Percentiles rank a stretch among this genome's conserved stretches.
Conservation (phyloP, 2,797 vertebrate genomes). For the Microchirus variegatus region DNA sequence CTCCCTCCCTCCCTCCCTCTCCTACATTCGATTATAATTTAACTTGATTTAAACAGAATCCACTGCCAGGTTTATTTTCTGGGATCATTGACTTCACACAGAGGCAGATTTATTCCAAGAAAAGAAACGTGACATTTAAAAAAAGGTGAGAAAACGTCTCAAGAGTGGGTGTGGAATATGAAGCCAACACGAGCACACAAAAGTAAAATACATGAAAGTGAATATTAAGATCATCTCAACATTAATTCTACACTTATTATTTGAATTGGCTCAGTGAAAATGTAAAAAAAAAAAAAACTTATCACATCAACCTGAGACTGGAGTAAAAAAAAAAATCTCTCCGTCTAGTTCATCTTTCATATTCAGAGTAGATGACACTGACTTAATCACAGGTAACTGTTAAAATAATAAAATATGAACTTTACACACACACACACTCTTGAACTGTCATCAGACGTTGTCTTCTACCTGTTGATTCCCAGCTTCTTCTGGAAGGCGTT, state of each 20-base stretch:
- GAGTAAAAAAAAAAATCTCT: too few species aligned
- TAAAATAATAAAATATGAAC: background rate
- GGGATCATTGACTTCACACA: slow-evolving; percentile 11
- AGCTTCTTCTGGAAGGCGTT: slow-evolving; percentile 88
- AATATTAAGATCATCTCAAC: too few species aligned
- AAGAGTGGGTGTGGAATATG: background rate
- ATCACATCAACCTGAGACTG: too few species aligned
- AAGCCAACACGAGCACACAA: background rate
- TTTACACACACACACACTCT: background rate
- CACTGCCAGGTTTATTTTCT: slow-evolving; percentile 6
- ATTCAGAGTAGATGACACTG: too few species aligned
- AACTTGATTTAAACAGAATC: background rate
- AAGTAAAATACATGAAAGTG: too few species aligned
- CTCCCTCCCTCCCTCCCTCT: too few species aligned
- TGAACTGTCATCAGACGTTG: background rate
- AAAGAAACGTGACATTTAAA: slow-evolving; percentile 1
- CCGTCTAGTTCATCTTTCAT: too few species aligned
- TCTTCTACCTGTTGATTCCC: slow-evolving; percentile 77
- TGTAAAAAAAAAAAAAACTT: background rate
- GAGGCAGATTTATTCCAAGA: slow-evolving; percentile 24
- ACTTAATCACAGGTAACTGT: too few species aligned
- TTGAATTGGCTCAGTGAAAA: too few species aligned
- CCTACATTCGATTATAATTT: background rate
- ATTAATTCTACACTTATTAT: too few species aligned
- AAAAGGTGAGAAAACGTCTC: background rate